These are phyloP conservation scores for Hexactinellida sp. DNA, from an alignment of 37 sponge, comb jelly and placozoan species.

Conservation along the genomic window DNA sequence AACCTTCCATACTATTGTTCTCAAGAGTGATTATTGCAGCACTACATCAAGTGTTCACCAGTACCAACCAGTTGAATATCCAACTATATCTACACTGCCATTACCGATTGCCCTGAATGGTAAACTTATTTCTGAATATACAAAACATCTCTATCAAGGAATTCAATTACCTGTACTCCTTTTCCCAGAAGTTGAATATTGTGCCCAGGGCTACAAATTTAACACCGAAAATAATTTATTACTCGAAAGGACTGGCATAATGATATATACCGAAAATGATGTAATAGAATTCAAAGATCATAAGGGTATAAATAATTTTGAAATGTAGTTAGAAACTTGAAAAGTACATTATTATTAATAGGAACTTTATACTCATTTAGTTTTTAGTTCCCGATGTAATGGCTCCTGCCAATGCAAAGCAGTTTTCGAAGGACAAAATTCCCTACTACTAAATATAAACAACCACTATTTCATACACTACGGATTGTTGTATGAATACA, in stretches of 20 bases:
- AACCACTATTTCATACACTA: neutral
- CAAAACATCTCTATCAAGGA: neutral
- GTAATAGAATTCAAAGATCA: neutral
- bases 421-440: neutral
- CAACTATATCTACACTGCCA: neutral
- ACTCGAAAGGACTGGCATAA: neutral
- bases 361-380: neutral
- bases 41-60: neutral
- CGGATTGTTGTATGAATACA: neutral
- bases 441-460: neutral
- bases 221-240: neutral
- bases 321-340: no score
- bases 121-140: neutral
- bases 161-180: neutral
- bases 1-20: neutral
- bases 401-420: neutral
- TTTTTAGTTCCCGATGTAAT: neutral
- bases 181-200: neutral
- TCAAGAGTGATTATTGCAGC: neutral
- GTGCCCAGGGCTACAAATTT: neutral
- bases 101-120: neutral
- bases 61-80: neutral
- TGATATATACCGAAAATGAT: neutral
- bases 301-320: no score
- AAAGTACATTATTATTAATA: neutral